phyloP scores from a whole-genome alignment of 2,888 invertebrate genomes.

The Bursaphelenchus okinawaensis region DNA sequence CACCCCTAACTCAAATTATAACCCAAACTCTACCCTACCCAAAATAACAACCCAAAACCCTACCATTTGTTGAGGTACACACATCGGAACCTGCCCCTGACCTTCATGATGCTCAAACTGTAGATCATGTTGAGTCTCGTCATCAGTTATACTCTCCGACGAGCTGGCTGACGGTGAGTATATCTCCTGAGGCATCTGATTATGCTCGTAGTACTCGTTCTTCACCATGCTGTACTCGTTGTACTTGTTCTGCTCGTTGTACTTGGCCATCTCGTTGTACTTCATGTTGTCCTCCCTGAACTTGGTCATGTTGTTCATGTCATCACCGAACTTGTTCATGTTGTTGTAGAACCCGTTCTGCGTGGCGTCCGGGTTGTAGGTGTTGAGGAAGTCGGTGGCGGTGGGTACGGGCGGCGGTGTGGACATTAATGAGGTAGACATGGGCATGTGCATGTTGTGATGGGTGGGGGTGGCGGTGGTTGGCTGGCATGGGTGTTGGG shows the following conservation, averaged over 20 bases:
- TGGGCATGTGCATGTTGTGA: neutral
- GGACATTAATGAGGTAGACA: neutral
- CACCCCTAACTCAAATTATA: too few relatives aligned
- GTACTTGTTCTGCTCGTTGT: slow-evolving; percentile 1
- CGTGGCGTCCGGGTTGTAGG: neutral
- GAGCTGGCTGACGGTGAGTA: neutral
- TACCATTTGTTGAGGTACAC: neutral
- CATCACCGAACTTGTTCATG: too few relatives aligned
- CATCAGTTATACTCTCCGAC: neutral
- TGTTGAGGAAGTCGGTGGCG: neutral
- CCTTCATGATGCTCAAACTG: neutral
- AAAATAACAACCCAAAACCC: too few relatives aligned
- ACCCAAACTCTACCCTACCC: too few relatives aligned
- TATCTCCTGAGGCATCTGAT: neutral
- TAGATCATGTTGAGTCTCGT: neutral
- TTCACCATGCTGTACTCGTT: neutral
- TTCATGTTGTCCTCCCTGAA: too few relatives aligned
- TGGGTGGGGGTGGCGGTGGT: neutral
- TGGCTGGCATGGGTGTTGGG: neutral
- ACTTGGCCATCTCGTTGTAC: too few relatives aligned
- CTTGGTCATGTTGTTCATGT: too few relatives aligned
- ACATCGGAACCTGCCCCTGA: neutral
- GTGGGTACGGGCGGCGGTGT: neutral
- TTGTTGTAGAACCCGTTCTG: too few relatives aligned
- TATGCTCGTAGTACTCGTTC: neutral